These are phyloP conservation scores for Stichodactyla helianthus DNA, from an alignment of 64 coral and sea anemone genomes.

Conservation along the genomic window DNA sequence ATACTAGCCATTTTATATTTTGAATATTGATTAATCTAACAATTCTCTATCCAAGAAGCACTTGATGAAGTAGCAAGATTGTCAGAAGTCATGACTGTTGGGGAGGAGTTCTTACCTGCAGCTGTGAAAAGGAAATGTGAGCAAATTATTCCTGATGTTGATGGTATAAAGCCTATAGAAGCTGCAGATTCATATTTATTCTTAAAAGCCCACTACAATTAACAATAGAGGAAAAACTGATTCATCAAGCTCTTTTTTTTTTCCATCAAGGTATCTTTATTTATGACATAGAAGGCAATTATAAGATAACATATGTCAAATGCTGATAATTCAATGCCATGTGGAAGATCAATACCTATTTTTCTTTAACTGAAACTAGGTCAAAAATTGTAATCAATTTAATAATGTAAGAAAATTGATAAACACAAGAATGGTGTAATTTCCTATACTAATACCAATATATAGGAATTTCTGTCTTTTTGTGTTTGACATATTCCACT, in stretches of 20 bases:
- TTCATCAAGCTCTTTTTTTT: neutral
- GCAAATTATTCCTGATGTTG: constrained; percentile 48
- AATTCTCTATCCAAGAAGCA: neutral
- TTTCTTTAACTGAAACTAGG: neutral
- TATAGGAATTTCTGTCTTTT: no score
- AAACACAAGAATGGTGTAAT: neutral
- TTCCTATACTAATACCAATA: no score
- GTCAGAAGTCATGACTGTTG: neutral
- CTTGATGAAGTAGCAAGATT: neutral
- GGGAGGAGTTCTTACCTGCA: constrained; percentile 34
- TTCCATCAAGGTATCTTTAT: neutral
- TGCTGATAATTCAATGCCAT: neutral
- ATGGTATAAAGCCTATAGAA: constrained; percentile 55
- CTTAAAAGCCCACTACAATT: constrained; percentile 45
- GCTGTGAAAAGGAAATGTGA: constrained; percentile 56
- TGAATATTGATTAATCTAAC: neutral
- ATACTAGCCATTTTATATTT: neutral
- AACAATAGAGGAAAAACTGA: neutral
- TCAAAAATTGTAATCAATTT: neutral
- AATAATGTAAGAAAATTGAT: neutral
- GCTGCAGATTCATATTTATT: constrained; percentile 57
- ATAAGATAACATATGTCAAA: neutral
- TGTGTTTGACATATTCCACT: no score
- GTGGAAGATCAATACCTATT: neutral
- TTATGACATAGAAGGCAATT: neutral